phyloP scores from a whole-genome alignment of 2,888 invertebrate species.

The Cataglyphis livida region DNA sequence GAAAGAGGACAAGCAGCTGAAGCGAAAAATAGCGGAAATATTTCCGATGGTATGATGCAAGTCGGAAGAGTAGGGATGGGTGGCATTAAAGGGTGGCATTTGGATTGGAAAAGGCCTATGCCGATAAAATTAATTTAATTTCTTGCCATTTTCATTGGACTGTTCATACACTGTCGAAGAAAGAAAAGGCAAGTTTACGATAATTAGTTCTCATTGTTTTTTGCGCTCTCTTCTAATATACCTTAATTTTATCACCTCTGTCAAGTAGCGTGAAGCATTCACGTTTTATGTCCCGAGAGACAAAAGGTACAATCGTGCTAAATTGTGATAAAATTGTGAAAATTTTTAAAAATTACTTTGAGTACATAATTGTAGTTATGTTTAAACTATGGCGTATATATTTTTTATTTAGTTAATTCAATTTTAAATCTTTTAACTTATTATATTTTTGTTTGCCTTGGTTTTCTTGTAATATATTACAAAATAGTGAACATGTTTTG shows the following conservation, averaged over 20 bases:
- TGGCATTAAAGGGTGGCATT: conserved; percentile 46
- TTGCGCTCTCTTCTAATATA: conserved; percentile 21
- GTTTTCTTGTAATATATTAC: neutral
- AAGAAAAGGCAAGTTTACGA: conserved; percentile 28
- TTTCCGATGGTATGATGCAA: conserved; percentile 64
- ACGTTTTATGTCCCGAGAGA: conserved; percentile 10
- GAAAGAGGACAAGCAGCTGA: conserved; percentile 44
- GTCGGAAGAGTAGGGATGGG: conserved; percentile 61
- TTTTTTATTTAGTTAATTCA: conserved; percentile 5
- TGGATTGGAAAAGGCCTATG: conserved; percentile 64
- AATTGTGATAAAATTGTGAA: neutral
- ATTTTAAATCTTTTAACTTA: neutral
- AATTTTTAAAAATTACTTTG: neutral
- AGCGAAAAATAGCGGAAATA: conserved; percentile 33
- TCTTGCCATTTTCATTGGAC: conserved; percentile 65
- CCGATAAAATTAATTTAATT: conserved; percentile 80
- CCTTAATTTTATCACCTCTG: conserved; percentile 38
- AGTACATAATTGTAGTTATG: neutral
- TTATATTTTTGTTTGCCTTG: neutral
- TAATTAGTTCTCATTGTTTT: conserved; percentile 37
- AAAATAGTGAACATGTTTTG: neutral
- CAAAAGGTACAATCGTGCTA: neutral
- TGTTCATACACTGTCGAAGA: conserved; percentile 26
- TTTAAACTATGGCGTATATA: neutral
- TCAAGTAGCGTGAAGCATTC: conserved; percentile 10